These are phyloP conservation scores for Aphaenogaster ashmeadi DNA, from an alignment of 1,140 invertebrate species.

Conservation along the genomic window DNA sequence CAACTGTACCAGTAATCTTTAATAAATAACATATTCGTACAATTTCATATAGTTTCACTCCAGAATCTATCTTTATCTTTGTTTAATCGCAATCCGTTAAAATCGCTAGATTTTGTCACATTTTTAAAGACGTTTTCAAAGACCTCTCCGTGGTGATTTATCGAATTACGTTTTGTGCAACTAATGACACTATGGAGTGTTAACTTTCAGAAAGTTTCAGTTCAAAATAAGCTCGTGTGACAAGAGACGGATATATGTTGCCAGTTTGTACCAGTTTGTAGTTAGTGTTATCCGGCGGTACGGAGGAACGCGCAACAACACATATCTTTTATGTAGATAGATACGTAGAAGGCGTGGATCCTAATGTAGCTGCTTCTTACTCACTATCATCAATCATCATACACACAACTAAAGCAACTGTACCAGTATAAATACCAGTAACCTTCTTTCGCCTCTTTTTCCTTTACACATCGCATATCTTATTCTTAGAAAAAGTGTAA, in stretches of 20 bases:
- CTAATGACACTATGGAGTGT: background rate
- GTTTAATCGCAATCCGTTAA: constrained; percentile 7
- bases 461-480: background rate
- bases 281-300: constrained; percentile 21
- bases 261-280: constrained; percentile 49
- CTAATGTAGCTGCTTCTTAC: constrained; percentile 30
- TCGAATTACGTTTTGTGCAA: background rate
- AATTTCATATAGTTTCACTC: background rate
- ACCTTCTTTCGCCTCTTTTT: background rate
- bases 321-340: constrained; percentile 8
- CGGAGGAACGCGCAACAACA: background rate
- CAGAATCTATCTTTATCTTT: background rate
- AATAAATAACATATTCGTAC: constrained; percentile 33
- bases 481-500: constrained; percentile 58
- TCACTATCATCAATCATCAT: constrained; percentile 4
- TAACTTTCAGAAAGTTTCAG: constrained; percentile 7
- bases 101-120: constrained; percentile 6
- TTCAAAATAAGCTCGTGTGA: constrained; percentile 30
- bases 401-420: background rate
- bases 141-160: background rate
- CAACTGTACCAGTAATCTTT: constrained; percentile 12
- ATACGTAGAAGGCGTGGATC: constrained; percentile 10
- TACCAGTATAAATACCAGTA: constrained; percentile 7
- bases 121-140: background rate
- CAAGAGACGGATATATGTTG: constrained; percentile 10